Evolutionary conservation across 1,140 invertebrate genomes (phyloP).

Genomic region (Tachypleus tridentatus): DNA sequence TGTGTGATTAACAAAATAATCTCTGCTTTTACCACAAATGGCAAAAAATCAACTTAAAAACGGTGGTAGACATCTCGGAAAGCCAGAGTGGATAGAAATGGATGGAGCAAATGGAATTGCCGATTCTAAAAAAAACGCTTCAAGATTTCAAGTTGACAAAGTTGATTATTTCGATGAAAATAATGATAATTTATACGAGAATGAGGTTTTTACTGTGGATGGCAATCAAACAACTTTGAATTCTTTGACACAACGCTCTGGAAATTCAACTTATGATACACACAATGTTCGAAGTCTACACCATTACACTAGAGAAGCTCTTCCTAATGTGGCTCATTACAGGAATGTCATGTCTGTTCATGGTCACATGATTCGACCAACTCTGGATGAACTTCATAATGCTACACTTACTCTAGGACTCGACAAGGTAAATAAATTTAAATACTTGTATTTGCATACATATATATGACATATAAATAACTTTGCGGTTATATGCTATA

Average conservation of each 20-base stretch:
- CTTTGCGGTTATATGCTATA: too few species aligned
- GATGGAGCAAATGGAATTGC: slow-evolving; percentile 8
- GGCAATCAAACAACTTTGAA: slow-evolving; percentile 11
- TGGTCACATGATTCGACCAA: slow-evolving; percentile 74
- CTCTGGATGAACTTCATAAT: slow-evolving; percentile 84
- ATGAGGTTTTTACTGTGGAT: slow-evolving; percentile 1
- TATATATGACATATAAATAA: too few species aligned
- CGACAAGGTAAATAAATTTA: too few species aligned
- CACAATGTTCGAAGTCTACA: slow-evolving; percentile 68
- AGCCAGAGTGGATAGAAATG: slow-evolving; percentile 13
- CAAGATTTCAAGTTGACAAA: slow-evolving; percentile 34
- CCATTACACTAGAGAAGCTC: slow-evolving; percentile 78
- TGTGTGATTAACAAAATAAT: too few species aligned
- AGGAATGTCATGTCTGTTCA: slow-evolving; percentile 78
- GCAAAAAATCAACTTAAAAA: too few species aligned
- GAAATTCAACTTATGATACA: slow-evolving; percentile 42
- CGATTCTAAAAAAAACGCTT: slow-evolving; percentile 18
- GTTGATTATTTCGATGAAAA: slow-evolving; percentile 26
- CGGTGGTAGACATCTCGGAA: too few species aligned
- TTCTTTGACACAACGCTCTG: slow-evolving; percentile 7
- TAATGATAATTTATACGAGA: neutral
- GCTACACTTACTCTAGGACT: too few species aligned
- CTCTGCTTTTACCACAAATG: too few species aligned
- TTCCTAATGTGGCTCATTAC: slow-evolving; percentile 86
- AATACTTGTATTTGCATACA: too few species aligned